Percentiles rank a stretch among this genome's conserved stretches.
Conservation (phyloP, 2,888 invertebrate genomes). For the Metallyticus violacea region DNA sequence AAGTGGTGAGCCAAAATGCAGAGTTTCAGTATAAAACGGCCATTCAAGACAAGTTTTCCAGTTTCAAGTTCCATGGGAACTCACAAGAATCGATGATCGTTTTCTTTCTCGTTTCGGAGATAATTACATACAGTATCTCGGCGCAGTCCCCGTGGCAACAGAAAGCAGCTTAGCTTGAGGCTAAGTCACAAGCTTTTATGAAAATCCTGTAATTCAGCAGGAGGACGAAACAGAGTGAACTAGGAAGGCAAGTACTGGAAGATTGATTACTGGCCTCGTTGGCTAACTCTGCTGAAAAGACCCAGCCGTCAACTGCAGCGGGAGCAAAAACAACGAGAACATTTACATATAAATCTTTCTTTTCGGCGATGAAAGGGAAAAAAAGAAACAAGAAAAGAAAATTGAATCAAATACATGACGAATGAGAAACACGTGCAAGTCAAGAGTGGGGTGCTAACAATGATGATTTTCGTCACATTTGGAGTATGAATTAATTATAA, state of each 20-base stretch:
- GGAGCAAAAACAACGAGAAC: background rate
- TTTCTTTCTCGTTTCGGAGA: background rate
- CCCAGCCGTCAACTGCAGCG: background rate
- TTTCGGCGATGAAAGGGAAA: background rate
- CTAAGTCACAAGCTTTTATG: background rate
- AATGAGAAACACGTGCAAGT: background rate
- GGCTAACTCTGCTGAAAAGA: too few relatives aligned
- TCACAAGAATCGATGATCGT: background rate
- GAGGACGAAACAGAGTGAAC: background rate
- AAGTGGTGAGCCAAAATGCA: too few relatives aligned
- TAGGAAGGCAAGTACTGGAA: too few relatives aligned
- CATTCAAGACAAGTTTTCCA: too few relatives aligned
- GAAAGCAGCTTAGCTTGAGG: too few relatives aligned
- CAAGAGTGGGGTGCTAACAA: background rate
- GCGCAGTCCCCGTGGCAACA: background rate
- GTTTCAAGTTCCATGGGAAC: too few relatives aligned
- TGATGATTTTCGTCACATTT: background rate
- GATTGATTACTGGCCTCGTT: background rate
- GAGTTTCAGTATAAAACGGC: too few relatives aligned
- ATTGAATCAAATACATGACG: background rate
- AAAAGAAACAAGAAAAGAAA: constrained; percentile 7
- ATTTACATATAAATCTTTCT: background rate
- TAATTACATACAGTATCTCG: background rate
- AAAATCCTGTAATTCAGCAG: background rate
- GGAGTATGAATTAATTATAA: background rate